Evolutionary conservation across 1,140 invertebrate species (phyloP).

Genomic region (Fopius arisanus): DNA sequence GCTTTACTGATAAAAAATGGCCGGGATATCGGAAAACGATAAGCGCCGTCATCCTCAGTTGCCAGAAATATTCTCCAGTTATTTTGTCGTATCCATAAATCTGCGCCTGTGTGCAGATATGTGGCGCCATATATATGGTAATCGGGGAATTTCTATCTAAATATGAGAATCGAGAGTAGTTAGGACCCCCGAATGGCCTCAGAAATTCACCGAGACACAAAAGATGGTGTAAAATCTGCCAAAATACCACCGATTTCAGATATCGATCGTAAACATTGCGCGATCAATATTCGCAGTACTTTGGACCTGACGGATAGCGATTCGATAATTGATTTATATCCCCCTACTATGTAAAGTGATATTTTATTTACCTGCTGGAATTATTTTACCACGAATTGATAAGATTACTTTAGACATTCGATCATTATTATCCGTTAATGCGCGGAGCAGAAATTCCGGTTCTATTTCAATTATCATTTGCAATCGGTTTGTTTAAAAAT

Average conservation of each 20-base stretch:
- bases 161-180: slow-evolving; percentile 1
- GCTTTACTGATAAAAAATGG: slow-evolving; percentile 33
- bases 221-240: not conserved
- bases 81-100: slow-evolving; percentile 30
- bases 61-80: slow-evolving; percentile 30
- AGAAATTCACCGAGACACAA: not conserved
- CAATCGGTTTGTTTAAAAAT: too few species aligned
- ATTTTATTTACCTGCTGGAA: too few species aligned
- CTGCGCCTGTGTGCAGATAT: slow-evolving; percentile 14
- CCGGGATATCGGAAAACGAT: slow-evolving; percentile 35
- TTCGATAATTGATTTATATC: not conserved
- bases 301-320: not conserved
- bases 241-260: not conserved
- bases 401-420: too few species aligned
- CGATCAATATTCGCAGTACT: not conserved
- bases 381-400: too few species aligned
- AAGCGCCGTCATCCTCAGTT: slow-evolving; percentile 26
- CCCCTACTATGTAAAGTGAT: too few species aligned
- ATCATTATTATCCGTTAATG: too few species aligned
- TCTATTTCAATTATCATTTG: too few species aligned
- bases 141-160: not conserved
- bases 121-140: slow-evolving; percentile 1
- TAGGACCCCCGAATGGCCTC: not conserved
- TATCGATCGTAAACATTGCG: not conserved
- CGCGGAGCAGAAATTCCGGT: too few species aligned